Percentiles rank a stretch among this genome's conserved stretches.
Conservation (phyloP, 2,888 invertebrate genomes). For the Drosophila demipolita region DNA sequence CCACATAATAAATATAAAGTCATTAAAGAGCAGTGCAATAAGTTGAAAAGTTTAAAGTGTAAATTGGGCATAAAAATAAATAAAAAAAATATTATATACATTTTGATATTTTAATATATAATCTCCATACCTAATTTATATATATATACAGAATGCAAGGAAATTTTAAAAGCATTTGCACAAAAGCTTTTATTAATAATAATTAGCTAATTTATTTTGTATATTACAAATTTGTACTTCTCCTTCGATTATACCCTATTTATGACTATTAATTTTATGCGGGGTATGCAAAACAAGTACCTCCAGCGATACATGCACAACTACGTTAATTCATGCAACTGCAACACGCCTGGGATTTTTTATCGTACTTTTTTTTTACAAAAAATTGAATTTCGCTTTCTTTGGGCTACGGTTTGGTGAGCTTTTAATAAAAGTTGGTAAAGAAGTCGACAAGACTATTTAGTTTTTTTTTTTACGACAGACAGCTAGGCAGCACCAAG, state of each 20-base stretch:
- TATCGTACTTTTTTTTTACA: background rate
- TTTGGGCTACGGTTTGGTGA: constrained; percentile 21
- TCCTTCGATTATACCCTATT: background rate
- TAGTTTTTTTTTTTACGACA: constrained; percentile 25
- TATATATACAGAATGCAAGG: background rate
- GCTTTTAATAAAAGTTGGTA: constrained; percentile 48
- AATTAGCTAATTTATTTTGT: background rate
- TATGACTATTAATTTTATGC: fast-evolving
- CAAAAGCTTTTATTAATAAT: too few species aligned
- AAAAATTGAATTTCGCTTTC: constrained; percentile 43
- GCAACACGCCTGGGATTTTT: constrained; percentile 20
- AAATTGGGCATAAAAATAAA: too few species aligned
- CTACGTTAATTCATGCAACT: constrained; percentile 9
- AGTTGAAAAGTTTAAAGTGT: background rate
- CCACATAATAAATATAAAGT: background rate
- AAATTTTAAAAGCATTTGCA: background rate
- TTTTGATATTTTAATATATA: background rate
- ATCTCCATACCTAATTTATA: background rate
- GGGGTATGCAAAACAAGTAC: constrained; percentile 15
- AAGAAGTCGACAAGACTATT: constrained; percentile 46
- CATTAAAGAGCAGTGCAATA: background rate
- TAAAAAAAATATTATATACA: background rate
- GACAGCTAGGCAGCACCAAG: constrained; percentile 39
- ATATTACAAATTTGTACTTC: background rate
- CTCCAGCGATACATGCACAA: constrained; percentile 13